Percentiles rank a stretch among this genome's conserved stretches.
Conservation (phyloP, 1,140 invertebrate species). For the Spodoptera litura region DNA sequence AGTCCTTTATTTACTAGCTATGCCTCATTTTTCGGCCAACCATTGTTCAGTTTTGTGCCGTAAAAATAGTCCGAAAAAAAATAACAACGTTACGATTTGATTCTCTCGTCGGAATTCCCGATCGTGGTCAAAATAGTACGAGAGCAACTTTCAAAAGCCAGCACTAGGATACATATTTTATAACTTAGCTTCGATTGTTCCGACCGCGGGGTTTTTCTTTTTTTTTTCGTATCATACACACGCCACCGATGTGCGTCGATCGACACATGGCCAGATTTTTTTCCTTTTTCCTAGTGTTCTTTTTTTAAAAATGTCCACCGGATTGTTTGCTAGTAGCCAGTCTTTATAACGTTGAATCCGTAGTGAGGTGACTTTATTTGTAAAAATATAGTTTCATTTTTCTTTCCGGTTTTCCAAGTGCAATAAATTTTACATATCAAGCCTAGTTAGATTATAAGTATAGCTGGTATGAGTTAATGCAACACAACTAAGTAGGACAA, state of each 20-base stretch:
- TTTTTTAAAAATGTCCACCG: constrained; percentile 62
- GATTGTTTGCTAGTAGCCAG: constrained; percentile 73
- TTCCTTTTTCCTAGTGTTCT: constrained; percentile 59
- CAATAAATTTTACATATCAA: neutral
- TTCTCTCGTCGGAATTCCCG: constrained; percentile 73
- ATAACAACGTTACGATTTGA: constrained; percentile 54
- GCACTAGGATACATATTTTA: constrained; percentile 82
- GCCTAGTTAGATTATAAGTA: too few relatives aligned
- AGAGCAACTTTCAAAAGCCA: constrained; percentile 82
- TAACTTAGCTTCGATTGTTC: constrained; percentile 85
- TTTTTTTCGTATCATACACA: constrained; percentile 73
- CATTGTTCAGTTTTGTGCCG: constrained; percentile 33
- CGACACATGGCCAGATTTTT: constrained; percentile 75
- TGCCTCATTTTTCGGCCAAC: constrained; percentile 39
- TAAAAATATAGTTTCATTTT: constrained; percentile 7
- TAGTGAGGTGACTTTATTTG: constrained; percentile 34
- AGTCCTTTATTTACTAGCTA: constrained; percentile 35
- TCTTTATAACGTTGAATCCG: constrained; percentile 54
- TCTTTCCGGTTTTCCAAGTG: neutral
- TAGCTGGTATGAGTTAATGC: too few relatives aligned
- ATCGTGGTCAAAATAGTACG: constrained; percentile 82
- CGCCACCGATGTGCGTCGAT: constrained; percentile 74
- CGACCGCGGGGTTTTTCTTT: constrained; percentile 68
- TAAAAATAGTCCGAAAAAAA: constrained; percentile 37
- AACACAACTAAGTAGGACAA: too few relatives aligned